phyloP scores from a whole-genome alignment of 92 coral and sea anemone species.

The Palythoa caribaeorum region DNA sequence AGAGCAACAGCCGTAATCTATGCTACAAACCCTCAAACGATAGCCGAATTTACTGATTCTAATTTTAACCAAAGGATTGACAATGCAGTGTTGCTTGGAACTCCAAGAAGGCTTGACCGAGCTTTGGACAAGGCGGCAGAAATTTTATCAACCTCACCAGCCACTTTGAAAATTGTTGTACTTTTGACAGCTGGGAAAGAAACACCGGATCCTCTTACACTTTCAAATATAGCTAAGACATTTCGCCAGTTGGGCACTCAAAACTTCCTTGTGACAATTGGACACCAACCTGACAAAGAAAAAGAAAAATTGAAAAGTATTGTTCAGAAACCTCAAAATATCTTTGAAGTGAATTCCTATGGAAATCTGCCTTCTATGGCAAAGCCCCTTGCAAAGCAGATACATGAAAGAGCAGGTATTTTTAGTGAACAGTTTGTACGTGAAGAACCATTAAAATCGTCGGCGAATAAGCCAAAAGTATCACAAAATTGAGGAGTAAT shows the following conservation, averaged over 20 bases:
- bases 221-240: slow-evolving; percentile 30
- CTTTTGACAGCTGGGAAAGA: slow-evolving; percentile 41
- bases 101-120: slow-evolving; percentile 42
- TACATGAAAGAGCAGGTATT: slow-evolving; percentile 40
- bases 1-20: slow-evolving; percentile 30
- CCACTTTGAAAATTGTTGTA: slow-evolving; percentile 32
- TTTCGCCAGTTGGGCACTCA: slow-evolving; percentile 40
- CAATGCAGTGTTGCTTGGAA: slow-evolving; percentile 24
- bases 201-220: slow-evolving; percentile 34
- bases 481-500: too few relatives aligned
- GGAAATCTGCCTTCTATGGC: slow-evolving; percentile 32
- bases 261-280: slow-evolving; percentile 42
- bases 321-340: slow-evolving; percentile 25
- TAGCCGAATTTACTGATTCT: slow-evolving; percentile 29
- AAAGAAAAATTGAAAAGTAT: slow-evolving; percentile 42
- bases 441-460: too few relatives aligned
- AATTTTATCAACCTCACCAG: slow-evolving; percentile 30
- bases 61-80: slow-evolving; percentile 34
- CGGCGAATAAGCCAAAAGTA: too few relatives aligned
- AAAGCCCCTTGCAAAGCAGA: slow-evolving; percentile 45
- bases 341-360: slow-evolving; percentile 43
- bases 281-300: slow-evolving; percentile 29
- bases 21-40: slow-evolving; percentile 38
- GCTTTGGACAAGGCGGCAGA: slow-evolving; percentile 41
- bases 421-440: neutral